Percentiles rank a stretch among this genome's conserved stretches.
These are phyloP conservation scores for Chloropsis hardwickii DNA, from an alignment of 2,113 vertebrate genomes.

Conservation along the genomic window DNA sequence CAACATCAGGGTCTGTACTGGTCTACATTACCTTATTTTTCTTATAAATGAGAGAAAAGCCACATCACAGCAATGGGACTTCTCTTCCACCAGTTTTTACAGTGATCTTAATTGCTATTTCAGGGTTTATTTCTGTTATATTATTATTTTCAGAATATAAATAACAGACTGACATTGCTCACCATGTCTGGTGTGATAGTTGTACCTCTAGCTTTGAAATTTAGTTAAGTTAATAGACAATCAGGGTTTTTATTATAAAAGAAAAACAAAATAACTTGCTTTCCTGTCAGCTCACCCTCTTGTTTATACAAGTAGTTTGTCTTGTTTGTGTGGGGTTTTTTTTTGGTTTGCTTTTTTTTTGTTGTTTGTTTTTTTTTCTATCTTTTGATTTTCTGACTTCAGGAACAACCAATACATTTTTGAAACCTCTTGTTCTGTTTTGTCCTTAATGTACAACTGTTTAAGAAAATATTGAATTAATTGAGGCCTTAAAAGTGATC, in stretches of 20 bases:
- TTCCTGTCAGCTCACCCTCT: neutral
- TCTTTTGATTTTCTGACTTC: neutral
- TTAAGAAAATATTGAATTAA: neutral
- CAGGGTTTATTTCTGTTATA: neutral
- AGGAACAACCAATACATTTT: neutral
- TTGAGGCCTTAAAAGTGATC: neutral
- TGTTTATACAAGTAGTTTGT: neutral
- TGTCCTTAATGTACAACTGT: neutral
- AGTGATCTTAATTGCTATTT: neutral
- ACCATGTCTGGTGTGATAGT: neutral
- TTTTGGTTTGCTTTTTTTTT: no score
- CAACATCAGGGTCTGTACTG: neutral
- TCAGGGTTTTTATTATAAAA: neutral
- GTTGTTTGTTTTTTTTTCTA: neutral
- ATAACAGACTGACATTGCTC: neutral
- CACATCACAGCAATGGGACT: neutral
- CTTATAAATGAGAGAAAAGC: neutral
- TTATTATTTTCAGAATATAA: constrained; percentile 9
- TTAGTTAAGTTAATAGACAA: neutral
- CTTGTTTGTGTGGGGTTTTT: neutral
- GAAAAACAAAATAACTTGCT: neutral
- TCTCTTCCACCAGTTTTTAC: neutral
- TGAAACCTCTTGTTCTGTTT: neutral
- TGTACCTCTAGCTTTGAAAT: neutral
- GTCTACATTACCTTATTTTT: neutral